Evolutionary conservation across 2,113 vertebrate species (phyloP).

Genomic region (Dolichallabes microphthalmus): DNA sequence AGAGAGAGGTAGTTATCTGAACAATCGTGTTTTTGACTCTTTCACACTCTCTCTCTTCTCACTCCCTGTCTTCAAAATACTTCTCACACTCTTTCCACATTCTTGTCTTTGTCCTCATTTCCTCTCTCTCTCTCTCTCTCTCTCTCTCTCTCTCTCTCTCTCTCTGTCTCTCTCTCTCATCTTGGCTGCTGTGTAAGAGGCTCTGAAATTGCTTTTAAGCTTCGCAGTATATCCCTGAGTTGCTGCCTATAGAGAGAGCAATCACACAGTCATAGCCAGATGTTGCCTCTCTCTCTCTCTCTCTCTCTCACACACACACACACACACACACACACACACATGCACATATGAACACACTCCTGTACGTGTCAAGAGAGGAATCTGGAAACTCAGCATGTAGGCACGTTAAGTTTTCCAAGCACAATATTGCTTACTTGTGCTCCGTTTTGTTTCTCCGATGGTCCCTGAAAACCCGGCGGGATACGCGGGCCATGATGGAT

Average conservation of each 20-base stretch:
- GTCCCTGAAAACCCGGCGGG: neutral
- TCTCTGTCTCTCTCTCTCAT: neutral
- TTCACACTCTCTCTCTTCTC: conserved; percentile 11
- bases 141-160: conserved; percentile 23
- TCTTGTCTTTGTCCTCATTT: conserved; percentile 24
- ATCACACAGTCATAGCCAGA: conserved; percentile 22
- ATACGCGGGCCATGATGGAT: conserved; percentile 4
- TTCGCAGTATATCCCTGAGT: conserved; percentile 24
- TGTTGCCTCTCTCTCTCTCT: neutral
- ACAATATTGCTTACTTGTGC: conserved; percentile 21
- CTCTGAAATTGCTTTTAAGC: conserved; percentile 38
- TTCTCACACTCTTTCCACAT: neutral
- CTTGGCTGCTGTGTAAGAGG: conserved; percentile 15
- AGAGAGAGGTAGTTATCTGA: neutral
- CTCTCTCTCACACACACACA: neutral
- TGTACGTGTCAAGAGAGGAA: neutral
- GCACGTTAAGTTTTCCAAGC: conserved; percentile 27
- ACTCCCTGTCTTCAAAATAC: conserved; percentile 2
- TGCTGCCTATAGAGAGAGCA: conserved; percentile 31
- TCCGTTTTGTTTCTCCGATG: conserved; percentile 16
- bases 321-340: conserved; percentile 9
- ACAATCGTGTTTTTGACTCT: conserved; percentile 7
- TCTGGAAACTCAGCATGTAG: conserved; percentile 28
- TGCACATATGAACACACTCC: conserved; percentile 3
- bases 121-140: conserved; percentile 14